Base-by-base conservation (phyloP, 2,113 vertebrate genomes). In the Caranx melampygus region DNA sequence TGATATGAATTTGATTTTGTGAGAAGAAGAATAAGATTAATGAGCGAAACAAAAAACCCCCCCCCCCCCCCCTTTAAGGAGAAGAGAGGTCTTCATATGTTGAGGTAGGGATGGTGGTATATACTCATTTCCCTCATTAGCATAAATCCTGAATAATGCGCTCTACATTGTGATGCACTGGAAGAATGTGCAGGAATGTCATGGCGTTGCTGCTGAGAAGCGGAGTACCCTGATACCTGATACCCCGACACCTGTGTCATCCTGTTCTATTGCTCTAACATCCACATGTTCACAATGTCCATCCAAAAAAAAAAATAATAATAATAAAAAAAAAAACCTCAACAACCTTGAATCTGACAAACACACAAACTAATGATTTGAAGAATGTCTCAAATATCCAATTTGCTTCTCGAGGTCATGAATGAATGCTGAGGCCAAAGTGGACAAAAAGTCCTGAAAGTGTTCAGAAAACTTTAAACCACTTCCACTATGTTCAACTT, bases 11-110 rank as follows among this genome's bases (percentile, higher is more conserved):
- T 84, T 58, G 49, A 74, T 83, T 79, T 82, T 37, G 47, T 37
- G 78, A 84, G 74, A 79, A 0, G 71, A 85, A 72, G 71, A 85
- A 72, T 12, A 49, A 44, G 37, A 45, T 81, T 92, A 92, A 87
- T 90, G 88, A 93, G 62, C 74, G 72, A 74, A 81, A 78, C 33
- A 65, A 62, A 76, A 77, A 60, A 6, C 7, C 2, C 44, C 60
- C 26, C 26, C 26, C 26, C 26, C 26, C 26, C 26, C 26, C 26
- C 26, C 26, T 26, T 37, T 7, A 1, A 8, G 69, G 89, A 85
- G 85, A 87, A 69, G 70, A 81, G 63, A 66, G 51, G 18, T 66
- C 80, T 51, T 42, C 45, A 80, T 67, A 71, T 11, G 51, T n/a
- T 2, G 18, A 20, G 44, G 52, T 40, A 67, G 10, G 10, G 12